Percentiles rank a stretch among this genome's conserved stretches.
Evolutionary conservation across 37 sponge, comb jelly and placozoan species (phyloP).

Genomic region (Trichoplax adhaerens): DNA sequence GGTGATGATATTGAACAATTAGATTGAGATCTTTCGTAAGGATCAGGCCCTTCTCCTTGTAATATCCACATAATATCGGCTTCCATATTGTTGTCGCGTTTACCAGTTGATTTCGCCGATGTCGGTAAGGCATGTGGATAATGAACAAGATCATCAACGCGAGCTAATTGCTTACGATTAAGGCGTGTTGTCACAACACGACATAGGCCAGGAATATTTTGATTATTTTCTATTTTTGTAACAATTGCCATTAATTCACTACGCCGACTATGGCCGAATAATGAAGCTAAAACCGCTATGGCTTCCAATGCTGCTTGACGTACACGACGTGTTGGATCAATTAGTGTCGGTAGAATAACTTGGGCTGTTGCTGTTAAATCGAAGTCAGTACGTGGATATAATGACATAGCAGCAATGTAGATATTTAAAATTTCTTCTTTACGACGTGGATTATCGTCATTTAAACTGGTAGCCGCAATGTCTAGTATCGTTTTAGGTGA

Average conservation of each 20-base stretch:
- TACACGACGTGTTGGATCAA: conserved; percentile 41
- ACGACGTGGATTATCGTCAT: conserved; percentile 25
- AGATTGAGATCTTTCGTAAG: too few relatives aligned
- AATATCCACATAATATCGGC: too few relatives aligned
- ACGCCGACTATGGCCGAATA: conserved; percentile 20
- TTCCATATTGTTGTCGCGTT: too few relatives aligned
- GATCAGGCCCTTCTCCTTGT: too few relatives aligned
- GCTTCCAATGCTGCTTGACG: conserved; percentile 61
- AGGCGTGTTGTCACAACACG: neutral
- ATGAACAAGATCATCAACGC: conserved; percentile 39
- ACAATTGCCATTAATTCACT: conserved; percentile 17
- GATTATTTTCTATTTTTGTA: conserved; percentile 5
- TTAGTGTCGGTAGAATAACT: conserved; percentile 25
- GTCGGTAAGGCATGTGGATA: conserved; percentile 31
- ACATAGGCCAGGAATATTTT: neutral
- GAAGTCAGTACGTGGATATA: conserved; percentile 29
- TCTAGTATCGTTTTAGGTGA: conserved; percentile 26
- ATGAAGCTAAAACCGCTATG: conserved; percentile 30
- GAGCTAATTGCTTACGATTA: neutral
- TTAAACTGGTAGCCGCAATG: conserved; percentile 23
- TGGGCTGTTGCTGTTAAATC: conserved; percentile 21
- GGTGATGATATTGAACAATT: too few relatives aligned
- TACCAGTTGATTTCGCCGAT: neutral
- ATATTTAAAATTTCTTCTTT: conserved; percentile 65
- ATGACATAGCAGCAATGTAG: conserved; percentile 37